Percentiles rank a stretch among this genome's conserved stretches.
These are phyloP conservation scores for Drosophila varians DNA, from an alignment of 1,140 invertebrate genomes.

Conservation along the genomic window DNA sequence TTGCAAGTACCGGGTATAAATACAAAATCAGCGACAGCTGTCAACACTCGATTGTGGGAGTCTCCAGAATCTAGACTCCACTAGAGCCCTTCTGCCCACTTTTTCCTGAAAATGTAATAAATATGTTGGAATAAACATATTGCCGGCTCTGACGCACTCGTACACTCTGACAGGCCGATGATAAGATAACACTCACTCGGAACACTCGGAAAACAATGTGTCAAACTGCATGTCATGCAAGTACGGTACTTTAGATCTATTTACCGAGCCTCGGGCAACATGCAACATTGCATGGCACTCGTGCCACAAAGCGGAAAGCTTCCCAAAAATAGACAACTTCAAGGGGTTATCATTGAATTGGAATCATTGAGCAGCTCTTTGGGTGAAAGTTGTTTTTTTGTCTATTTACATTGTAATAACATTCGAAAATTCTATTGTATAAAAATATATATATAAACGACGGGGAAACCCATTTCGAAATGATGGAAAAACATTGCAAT, in stretches of 20 bases:
- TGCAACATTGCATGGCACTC: not conserved
- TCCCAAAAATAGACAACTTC: not conserved
- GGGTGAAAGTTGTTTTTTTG: not conserved
- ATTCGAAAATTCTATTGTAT: not conserved
- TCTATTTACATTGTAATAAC: not conserved
- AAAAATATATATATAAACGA: too few species aligned
- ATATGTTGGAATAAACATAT: constrained; percentile 50
- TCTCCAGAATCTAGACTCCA: too few species aligned
- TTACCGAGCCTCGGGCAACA: constrained; percentile 1
- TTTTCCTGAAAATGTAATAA: constrained; percentile 23
- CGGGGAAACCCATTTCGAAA: too few species aligned
- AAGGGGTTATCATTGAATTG: not conserved
- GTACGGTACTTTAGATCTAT: constrained; percentile 33
- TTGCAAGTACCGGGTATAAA: not conserved
- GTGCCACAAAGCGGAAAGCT: not conserved
- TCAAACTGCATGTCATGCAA: constrained; percentile 53
- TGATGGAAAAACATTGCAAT: not conserved
- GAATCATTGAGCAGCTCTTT: constrained; percentile 6
- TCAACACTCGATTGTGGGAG: constrained; percentile 1
- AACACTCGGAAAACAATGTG: constrained; percentile 27
- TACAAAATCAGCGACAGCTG: not conserved
- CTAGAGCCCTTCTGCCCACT: not conserved
- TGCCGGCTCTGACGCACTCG: constrained; percentile 27
- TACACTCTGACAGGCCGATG: constrained; percentile 26
- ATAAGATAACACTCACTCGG: constrained; percentile 41